Percentiles rank a stretch among this genome's conserved stretches.
These are phyloP conservation scores for Lacanobia oleracea DNA, from an alignment of 2,888 invertebrate genomes.

Conservation along the genomic window DNA sequence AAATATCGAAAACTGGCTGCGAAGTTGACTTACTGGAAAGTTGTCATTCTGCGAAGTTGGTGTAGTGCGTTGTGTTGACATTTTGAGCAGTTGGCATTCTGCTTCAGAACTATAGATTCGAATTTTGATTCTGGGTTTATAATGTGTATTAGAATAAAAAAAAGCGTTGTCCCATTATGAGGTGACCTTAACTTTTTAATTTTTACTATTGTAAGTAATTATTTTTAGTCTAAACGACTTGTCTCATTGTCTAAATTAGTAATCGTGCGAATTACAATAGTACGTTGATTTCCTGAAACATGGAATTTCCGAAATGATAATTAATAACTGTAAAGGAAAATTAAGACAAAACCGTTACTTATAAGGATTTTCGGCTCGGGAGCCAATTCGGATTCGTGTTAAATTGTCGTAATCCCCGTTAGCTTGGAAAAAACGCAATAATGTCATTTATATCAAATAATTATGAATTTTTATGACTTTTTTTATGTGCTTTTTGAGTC, in stretches of 20 bases:
- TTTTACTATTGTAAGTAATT: not conserved
- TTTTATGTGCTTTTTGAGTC: too few relatives aligned
- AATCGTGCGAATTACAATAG: not conserved
- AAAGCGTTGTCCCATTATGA: not conserved
- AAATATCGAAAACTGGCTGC: not conserved
- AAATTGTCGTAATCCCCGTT: not conserved
- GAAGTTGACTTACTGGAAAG: too few relatives aligned
- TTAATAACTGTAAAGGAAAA: constrained; percentile 6
- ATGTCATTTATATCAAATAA: not conserved
- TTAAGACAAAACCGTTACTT: not conserved
- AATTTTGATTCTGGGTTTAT: too few relatives aligned
- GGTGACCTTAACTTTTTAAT: not conserved
- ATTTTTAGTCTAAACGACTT: not conserved
- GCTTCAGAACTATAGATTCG: too few relatives aligned
- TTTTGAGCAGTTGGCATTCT: too few relatives aligned
- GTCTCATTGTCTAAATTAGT: not conserved
- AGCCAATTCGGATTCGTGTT: too few relatives aligned
- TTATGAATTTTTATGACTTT: not conserved
- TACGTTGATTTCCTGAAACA: not conserved
- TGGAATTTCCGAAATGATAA: not conserved
- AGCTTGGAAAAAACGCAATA: not conserved
- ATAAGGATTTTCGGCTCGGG: not conserved
- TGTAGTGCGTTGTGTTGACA: too few relatives aligned
- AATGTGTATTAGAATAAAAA: too few relatives aligned
- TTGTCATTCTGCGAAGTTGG: too few relatives aligned